Base-by-base conservation (phyloP, 2,113 vertebrate species). In the Chinchilla lanigera region DNA sequence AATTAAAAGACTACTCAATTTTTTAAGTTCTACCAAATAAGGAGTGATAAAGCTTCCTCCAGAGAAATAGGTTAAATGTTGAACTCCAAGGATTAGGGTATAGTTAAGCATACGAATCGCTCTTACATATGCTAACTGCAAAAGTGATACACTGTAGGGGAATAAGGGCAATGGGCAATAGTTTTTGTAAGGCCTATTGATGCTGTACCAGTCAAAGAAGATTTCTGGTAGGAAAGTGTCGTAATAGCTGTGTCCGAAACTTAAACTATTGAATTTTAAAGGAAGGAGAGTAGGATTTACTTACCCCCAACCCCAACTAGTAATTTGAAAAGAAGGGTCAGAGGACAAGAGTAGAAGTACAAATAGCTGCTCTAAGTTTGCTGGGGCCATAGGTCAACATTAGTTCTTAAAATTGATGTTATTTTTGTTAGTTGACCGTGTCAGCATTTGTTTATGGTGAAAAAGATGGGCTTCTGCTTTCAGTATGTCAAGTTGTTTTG, bases 341-440 rank as follows among this genome's bases (percentile, higher is more conserved):
- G 95, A 96, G 93, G 93, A 58, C 35, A 56, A 95, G 83, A 89
- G 67, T 96, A 95, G 75, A 30, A 91, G 7, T 84, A 0, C 67
- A 56, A 73, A 61, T 65, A 98, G 95, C 95, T 98, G 87, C 93
- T 98, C 10, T 94, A 26, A 94, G 96, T 97, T 97, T 97, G 60
- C 90, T 90, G 65, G 44, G 0, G 77, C 24, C 56, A 1, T 41
- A 56, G 89, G 87, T 95, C 96, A 85, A 83, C 73, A 54, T 95
- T 81, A 50, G n/a, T 75, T 86, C 35, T 73, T 78, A 86, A 92
- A 86, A 92, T 65, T 35, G 78, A n/a, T 86, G 2, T n/a, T 93
- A 52, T 87, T 94, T 60, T 96, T 87, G 41, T 1, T 5, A 44
- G 26, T 60, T 12, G 22, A 89, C 56, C 91, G 90, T 52, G 87